Evolutionary conservation across 2,113 vertebrate species (phyloP), one percentile per base, ranked within the genome.

Genomic region (Speoplatyrhinus poulsoni): DNA sequence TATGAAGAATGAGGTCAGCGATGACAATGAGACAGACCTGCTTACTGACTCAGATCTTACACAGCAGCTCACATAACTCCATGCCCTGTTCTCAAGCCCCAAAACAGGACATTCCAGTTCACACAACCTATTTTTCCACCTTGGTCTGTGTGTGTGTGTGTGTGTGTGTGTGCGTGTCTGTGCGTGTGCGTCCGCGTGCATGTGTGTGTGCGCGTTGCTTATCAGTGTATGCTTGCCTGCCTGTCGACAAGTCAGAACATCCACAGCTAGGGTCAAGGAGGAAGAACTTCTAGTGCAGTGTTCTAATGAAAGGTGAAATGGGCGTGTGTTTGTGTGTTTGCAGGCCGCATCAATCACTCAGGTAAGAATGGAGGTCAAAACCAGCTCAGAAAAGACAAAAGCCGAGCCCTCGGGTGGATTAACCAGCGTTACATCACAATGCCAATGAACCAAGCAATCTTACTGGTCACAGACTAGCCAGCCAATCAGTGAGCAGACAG

Each of bases 341-440:
- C 72, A 52, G 74, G 71, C 11, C 1, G 49, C 11, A 88, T 85
- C 85, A 84, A 79, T 86, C 73, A 75, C 76, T 76, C 65, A 69
- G 3, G 54, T 58, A 66, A 77, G 63, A 53, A 81, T 17, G 58
- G 60, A 79, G 67, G 74, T 81, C 82, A 84, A 62, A 63, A 36
- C 63, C 46, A 61, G 58, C 76, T 71, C 73, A 71, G 67, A 15
- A n/a, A 53, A 82, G 67, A 88, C 82, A 89, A 90, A 88, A 69
- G 73, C 8, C 36, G 67, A 77, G 82, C 65, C 75, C 79, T 85
- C 68, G 81, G 81, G 77, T 85, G 70, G 70, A 65, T 52, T 80
- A 72, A 67, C 60, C 81, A 26, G 65, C 66, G 69, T 88, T 82
- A 87, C 82, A 74, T 87, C 79, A 90, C 82, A 89, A 87, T 65